phyloP scores from a whole-genome alignment of 2,113 vertebrate species.

The Ramphastos sulfuratus region DNA sequence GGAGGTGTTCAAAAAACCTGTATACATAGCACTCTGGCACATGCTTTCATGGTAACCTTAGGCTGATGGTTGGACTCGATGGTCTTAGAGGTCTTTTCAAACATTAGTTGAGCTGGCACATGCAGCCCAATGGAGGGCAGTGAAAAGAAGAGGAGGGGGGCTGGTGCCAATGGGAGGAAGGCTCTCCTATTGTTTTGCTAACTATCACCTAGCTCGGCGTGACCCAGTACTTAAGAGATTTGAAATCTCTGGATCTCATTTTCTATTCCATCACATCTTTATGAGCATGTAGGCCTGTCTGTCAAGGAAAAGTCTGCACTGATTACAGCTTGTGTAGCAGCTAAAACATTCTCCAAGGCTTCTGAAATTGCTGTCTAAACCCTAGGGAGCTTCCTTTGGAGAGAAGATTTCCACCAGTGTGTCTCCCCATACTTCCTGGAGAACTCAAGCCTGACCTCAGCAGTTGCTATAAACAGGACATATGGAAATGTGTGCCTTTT shows the following conservation, averaged over 20 bases:
- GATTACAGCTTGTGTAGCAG: not conserved
- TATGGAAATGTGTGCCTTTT: not conserved
- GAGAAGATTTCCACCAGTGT: not conserved
- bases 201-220: fast-evolving
- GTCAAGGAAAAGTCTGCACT: not conserved
- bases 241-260: not conserved
- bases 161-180: not conserved
- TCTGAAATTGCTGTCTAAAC: not conserved
- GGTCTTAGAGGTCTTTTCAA: too few species aligned
- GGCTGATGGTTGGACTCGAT: too few species aligned
- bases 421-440: not conserved
- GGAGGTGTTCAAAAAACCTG: too few species aligned
- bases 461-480: not conserved
- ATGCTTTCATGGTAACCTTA: too few species aligned
- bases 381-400: not conserved
- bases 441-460: not conserved
- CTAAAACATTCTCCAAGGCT: not conserved
- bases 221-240: not conserved
- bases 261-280: not conserved
- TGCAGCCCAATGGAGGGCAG: not conserved
- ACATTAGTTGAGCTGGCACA: not conserved
- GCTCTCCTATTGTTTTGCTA: not conserved
- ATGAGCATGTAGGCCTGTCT: not conserved
- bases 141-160: not conserved
- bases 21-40: too few species aligned